Percentiles rank a stretch among this genome's conserved stretches.
Evolutionary conservation across 2,888 invertebrate species (phyloP).

Genomic region (Drosophila diplacantha): DNA sequence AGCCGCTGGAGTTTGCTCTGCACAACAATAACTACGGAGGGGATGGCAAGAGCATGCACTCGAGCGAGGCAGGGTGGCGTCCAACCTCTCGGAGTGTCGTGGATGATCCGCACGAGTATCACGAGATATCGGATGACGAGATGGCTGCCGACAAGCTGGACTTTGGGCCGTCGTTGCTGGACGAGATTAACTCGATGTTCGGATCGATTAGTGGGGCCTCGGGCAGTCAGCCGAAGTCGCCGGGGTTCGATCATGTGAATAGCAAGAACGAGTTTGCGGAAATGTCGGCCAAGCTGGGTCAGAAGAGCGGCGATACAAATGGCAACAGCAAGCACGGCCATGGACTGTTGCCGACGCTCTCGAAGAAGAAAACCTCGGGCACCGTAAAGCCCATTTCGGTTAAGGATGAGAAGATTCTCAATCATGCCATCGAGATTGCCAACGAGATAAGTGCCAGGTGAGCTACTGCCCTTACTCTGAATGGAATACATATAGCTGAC

Average conservation of each 20-base stretch:
- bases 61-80: conserved; percentile 52
- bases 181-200: conserved; percentile 94
- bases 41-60: conserved; percentile 61
- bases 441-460: conserved; percentile 91
- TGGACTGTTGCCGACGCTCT: conserved; percentile 50
- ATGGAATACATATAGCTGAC: background rate
- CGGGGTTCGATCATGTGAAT: conserved; percentile 80
- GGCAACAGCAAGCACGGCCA: conserved; percentile 70
- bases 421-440: conserved; percentile 94
- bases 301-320: conserved; percentile 66
- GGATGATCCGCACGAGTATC: conserved; percentile 84
- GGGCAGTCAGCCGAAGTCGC: conserved; percentile 75
- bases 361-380: conserved; percentile 76
- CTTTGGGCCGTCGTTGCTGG: conserved; percentile 92
- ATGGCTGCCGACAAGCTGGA: conserved; percentile 80
- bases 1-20: conserved; percentile 66
- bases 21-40: conserved; percentile 76
- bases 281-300: conserved; percentile 79
- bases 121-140: conserved; percentile 90
- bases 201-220: conserved; percentile 79
- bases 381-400: conserved; percentile 92
- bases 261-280: conserved; percentile 85
- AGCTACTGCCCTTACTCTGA: background rate
- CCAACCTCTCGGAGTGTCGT: conserved; percentile 57
- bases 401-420: conserved; percentile 92